Evolutionary conservation across 2,888 invertebrate species (phyloP).

Genomic region (Sarcophaga subvicina): DNA sequence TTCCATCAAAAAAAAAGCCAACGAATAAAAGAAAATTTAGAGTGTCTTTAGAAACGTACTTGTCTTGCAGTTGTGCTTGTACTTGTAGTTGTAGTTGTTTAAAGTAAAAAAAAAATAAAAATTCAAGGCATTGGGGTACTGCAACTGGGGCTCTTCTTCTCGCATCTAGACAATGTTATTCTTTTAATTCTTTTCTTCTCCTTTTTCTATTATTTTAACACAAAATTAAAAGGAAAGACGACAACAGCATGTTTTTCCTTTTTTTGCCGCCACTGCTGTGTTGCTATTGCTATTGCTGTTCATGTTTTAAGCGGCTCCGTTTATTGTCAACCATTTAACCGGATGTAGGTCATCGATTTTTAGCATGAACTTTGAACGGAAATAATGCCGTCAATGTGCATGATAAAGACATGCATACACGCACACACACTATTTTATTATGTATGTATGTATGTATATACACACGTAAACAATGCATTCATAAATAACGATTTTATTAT

Average conservation of each 20-base stretch:
- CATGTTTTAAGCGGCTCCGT: slow-evolving; percentile 58
- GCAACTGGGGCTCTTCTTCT: not conserved
- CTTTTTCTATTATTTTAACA: slow-evolving; percentile 7
- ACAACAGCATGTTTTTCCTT: slow-evolving; percentile 31
- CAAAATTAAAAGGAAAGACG: slow-evolving; percentile 21
- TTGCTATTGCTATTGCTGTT: slow-evolving; percentile 21
- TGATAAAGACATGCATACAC: slow-evolving; percentile 16
- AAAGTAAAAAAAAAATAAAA: not conserved
- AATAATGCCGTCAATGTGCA: slow-evolving; percentile 60
- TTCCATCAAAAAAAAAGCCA: slow-evolving; percentile 9
- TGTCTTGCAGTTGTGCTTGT: not conserved
- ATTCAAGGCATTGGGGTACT: not conserved
- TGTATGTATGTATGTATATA: not conserved
- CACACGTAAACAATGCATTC: not conserved
- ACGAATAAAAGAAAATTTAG: slow-evolving; percentile 2
- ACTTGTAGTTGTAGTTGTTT: slow-evolving; percentile 1
- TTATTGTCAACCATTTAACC: slow-evolving; percentile 65
- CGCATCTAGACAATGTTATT: slow-evolving; percentile 14
- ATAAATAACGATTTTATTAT: not conserved
- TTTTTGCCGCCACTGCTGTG: not conserved
- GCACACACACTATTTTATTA: not conserved
- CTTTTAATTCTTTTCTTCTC: not conserved
- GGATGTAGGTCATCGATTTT: slow-evolving; percentile 70
- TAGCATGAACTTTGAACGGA: slow-evolving; percentile 66
- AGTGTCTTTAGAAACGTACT: not conserved